A percentile compares a stretch with the other conserved stretches of the same genome.
These are phyloP conservation scores for Dermatemys mawii DNA, from an alignment of 2,113 vertebrate genomes.

Conservation along the genomic window DNA sequence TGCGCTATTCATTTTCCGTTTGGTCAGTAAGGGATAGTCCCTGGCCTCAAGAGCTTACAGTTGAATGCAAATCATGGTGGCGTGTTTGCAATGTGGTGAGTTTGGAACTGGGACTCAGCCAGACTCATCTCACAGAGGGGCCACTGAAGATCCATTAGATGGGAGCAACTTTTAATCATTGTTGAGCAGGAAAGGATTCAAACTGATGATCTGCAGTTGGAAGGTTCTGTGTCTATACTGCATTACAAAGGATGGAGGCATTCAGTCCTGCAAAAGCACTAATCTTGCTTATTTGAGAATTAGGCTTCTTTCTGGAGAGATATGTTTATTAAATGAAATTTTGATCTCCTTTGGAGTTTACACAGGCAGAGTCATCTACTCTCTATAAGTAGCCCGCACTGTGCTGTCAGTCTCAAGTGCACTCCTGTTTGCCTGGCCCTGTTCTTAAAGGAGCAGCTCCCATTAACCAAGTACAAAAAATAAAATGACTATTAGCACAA, in stretches of 20 bases:
- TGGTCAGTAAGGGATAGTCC: neutral
- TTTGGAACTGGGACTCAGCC: neutral
- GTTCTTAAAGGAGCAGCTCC: neutral
- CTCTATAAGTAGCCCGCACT: neutral
- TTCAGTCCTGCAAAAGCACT: neutral
- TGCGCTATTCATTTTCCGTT: neutral
- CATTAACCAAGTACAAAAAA: neutral
- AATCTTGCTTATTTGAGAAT: neutral
- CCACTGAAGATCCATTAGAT: neutral
- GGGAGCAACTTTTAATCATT: neutral
- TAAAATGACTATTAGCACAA: neutral
- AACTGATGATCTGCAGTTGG: neutral
- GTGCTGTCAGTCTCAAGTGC: neutral
- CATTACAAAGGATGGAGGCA: neutral
- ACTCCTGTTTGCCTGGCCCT: neutral
- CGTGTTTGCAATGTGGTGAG: neutral
- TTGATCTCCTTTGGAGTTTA: neutral
- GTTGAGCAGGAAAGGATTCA: neutral
- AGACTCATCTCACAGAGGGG: neutral
- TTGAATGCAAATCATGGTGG: neutral
- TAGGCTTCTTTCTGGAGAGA: neutral
- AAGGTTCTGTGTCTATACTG: neutral
- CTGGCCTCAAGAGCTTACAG: accelerated
- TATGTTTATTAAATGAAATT: neutral
- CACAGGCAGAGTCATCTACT: neutral